Evolutionary conservation across 2,888 invertebrate species (phyloP).

Genomic region (Ophion slaviceki): DNA sequence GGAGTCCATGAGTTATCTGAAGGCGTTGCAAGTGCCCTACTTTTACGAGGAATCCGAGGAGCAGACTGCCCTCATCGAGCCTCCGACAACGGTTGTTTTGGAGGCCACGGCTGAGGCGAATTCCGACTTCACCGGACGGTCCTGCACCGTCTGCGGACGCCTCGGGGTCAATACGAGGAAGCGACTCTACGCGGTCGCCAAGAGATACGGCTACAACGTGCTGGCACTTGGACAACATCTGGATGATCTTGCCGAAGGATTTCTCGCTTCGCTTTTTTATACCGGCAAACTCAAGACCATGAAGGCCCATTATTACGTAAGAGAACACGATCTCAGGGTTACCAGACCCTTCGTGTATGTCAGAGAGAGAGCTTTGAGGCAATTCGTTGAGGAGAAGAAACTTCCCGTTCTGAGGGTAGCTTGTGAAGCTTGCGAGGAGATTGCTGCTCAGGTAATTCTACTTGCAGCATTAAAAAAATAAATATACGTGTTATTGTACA

Average conservation of each 20-base stretch:
- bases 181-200: conserved; percentile 90
- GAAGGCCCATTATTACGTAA: conserved; percentile 92
- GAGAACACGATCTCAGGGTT: conserved; percentile 92
- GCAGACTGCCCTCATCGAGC: conserved; percentile 86
- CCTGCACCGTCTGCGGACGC: conserved; percentile 63
- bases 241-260: conserved; percentile 93
- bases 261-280: conserved; percentile 92
- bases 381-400: conserved; percentile 90
- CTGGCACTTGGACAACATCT: conserved; percentile 94
- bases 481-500: background rate
- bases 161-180: conserved; percentile 84
- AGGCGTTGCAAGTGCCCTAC: conserved; percentile 86
- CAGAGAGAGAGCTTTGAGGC: conserved; percentile 89
- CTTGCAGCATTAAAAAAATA: conserved; percentile 3
- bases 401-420: conserved; percentile 88
- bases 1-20: conserved; percentile 86
- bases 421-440: conserved; percentile 83
- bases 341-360: conserved; percentile 95
- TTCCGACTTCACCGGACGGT: conserved; percentile 42
- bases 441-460: conserved; percentile 84
- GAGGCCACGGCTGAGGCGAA: background rate
- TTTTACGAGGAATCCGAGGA: conserved; percentile 87
- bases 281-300: conserved; percentile 91
- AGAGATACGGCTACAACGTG: conserved; percentile 92
- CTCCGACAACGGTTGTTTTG: conserved; percentile 77